Evolutionary conservation across 2,113 vertebrate genomes (phyloP).

Genomic region (Epinephelus fuscoguttatus): DNA sequence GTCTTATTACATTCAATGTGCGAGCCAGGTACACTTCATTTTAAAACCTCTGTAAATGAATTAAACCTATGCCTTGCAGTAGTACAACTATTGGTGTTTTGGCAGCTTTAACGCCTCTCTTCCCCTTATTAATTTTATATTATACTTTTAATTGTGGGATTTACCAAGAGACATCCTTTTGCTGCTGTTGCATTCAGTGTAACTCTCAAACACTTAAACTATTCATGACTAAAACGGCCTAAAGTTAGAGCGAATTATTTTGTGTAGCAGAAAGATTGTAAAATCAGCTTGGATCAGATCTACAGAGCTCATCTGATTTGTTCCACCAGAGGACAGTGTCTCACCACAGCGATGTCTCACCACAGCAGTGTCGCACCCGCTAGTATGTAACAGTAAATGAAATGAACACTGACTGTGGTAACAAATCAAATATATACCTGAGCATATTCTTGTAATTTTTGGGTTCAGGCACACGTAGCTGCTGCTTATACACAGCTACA

Average conservation of each 20-base stretch:
- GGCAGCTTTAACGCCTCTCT: background rate
- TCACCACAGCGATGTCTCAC: constrained; percentile 6
- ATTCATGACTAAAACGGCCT: no score
- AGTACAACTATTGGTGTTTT: no score
- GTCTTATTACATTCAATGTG: no score
- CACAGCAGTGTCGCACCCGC: background rate
- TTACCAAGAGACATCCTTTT: background rate
- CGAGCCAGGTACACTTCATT: background rate
- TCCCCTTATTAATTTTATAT: background rate
- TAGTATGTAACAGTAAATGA: no score
- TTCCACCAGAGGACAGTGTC: constrained; percentile 49
- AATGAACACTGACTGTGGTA: background rate
- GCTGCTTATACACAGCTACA: background rate
- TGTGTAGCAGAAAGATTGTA: background rate
- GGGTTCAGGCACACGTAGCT: no score
- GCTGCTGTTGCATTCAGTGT: background rate
- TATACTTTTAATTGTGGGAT: background rate
- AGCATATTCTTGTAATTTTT: no score
- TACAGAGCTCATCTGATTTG: background rate
- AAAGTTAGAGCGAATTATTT: background rate
- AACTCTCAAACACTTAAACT: background rate
- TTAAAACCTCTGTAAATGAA: background rate
- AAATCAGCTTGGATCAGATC: background rate
- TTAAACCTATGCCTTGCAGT: background rate
- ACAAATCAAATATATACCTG: background rate